Evolutionary conservation across 2,797 vertebrate genomes (phyloP).

Genomic region (Melanotaenia maccullochi): DNA sequence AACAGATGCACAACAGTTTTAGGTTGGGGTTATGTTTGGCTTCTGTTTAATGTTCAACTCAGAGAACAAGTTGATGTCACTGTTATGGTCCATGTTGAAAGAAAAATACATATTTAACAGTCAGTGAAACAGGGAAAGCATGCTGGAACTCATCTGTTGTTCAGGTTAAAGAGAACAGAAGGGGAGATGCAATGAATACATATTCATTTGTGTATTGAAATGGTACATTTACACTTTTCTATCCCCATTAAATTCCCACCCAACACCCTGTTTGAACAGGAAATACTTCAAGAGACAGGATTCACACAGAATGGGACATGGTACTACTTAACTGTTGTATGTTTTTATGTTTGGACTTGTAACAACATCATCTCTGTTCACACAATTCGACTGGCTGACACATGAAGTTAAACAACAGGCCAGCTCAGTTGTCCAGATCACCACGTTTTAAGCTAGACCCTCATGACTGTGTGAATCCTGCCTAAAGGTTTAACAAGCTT

Average conservation of each 20-base stretch:
- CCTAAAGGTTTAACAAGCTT: not conserved
- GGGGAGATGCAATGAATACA: not conserved
- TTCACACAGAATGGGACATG: not conserved
- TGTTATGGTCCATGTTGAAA: not conserved
- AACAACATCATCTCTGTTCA: not conserved
- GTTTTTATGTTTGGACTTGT: not conserved
- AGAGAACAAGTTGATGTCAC: not conserved
- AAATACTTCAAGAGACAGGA: not conserved
- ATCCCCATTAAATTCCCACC: not conserved
- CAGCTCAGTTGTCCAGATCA: not conserved
- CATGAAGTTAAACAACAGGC: not conserved
- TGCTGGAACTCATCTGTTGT: not conserved
- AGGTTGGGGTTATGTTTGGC: not conserved
- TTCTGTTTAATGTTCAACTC: constrained; percentile 6
- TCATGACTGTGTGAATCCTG: not conserved
- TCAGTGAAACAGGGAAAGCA: constrained; percentile 6
- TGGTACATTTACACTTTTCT: not conserved
- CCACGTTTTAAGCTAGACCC: not conserved
- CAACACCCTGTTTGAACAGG: not conserved
- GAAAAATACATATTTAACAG: not conserved
- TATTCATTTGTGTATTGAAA: not conserved
- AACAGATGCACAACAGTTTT: not conserved
- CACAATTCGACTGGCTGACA: not conserved
- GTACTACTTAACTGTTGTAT: not conserved
- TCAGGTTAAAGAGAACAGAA: not conserved